These are phyloP conservation scores for Sphaerophoria rueppellii DNA, from an alignment of 2,888 invertebrate genomes.

Conservation along the genomic window DNA sequence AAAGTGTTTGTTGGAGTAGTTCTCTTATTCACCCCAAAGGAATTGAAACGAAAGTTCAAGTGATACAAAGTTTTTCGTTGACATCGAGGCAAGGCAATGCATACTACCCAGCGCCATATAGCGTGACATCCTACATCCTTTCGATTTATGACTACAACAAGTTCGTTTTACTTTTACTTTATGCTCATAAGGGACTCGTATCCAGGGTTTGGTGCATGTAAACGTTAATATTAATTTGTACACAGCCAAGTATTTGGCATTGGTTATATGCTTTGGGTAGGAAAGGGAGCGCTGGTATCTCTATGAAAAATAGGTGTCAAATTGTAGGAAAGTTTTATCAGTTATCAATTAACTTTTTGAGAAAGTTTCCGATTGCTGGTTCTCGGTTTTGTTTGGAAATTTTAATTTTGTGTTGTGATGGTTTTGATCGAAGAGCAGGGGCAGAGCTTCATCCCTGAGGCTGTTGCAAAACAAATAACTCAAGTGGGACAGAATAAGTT, in stretches of 20 bases:
- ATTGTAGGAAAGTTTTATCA: conserved; percentile 68
- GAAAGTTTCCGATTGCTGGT: conserved; percentile 26
- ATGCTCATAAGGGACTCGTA: conserved; percentile 38
- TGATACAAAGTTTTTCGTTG: conserved; percentile 66
- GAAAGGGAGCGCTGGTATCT: background rate
- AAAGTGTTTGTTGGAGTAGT: conserved; percentile 35
- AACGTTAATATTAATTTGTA: background rate
- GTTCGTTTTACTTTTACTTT: conserved; percentile 36
- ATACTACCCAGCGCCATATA: background rate
- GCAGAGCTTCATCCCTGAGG: too few species aligned
- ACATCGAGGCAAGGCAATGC: conserved; percentile 41
- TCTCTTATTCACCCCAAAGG: conserved; percentile 53
- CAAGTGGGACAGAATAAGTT: too few species aligned
- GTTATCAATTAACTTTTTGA: conserved; percentile 66
- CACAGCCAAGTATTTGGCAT: conserved; percentile 33
- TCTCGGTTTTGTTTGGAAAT: background rate
- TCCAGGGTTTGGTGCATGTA: conserved; percentile 49
- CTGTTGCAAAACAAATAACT: too few species aligned
- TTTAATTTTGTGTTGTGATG: conserved; percentile 7
- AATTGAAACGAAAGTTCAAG: conserved; percentile 62
- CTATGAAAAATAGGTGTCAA: conserved; percentile 62
- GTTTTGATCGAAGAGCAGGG: too few species aligned
- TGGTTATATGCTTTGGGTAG: background rate
- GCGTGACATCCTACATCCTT: conserved; percentile 30
- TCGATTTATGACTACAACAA: conserved; percentile 61